A percentile compares a stretch with the other conserved stretches of the same genome.
These are phyloP conservation scores for Amazona vittata DNA, from an alignment of 2,113 vertebrate species.

Conservation along the genomic window DNA sequence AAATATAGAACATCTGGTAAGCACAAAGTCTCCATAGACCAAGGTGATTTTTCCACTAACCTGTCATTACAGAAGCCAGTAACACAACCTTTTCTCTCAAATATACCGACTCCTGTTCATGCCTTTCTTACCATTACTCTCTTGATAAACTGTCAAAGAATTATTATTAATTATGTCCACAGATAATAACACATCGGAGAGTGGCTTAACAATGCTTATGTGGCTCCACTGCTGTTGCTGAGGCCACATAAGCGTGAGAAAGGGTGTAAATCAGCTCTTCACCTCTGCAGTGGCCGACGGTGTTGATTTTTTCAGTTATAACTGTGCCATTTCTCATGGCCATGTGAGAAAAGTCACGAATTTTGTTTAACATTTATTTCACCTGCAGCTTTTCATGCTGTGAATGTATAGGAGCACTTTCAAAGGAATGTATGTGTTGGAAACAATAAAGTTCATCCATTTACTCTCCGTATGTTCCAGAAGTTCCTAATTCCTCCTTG, in stretches of 20 bases:
- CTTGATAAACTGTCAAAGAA: background rate
- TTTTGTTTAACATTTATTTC: background rate
- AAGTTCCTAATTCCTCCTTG: background rate
- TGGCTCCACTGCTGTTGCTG: accelerated
- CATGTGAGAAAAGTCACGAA: background rate
- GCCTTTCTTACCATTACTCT: background rate
- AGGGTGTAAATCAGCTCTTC: background rate
- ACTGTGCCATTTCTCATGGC: background rate
- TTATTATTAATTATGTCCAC: background rate
- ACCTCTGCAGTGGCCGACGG: background rate
- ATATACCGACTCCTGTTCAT: background rate
- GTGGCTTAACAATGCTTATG: background rate
- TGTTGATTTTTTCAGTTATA: background rate
- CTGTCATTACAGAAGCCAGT: background rate
- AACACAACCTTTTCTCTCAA: background rate
- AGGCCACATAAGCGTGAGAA: background rate
- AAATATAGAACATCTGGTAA: conserved; percentile 12
- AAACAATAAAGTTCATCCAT: background rate
- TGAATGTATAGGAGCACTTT: background rate
- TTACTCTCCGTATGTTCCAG: background rate
- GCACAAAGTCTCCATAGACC: background rate
- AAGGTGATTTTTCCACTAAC: background rate
- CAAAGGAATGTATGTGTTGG: background rate
- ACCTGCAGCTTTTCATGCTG: background rate
- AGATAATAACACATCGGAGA: background rate